Conservation (phyloP, 1,140 invertebrate species). For the Holcopasites calliopsidis region DNA sequence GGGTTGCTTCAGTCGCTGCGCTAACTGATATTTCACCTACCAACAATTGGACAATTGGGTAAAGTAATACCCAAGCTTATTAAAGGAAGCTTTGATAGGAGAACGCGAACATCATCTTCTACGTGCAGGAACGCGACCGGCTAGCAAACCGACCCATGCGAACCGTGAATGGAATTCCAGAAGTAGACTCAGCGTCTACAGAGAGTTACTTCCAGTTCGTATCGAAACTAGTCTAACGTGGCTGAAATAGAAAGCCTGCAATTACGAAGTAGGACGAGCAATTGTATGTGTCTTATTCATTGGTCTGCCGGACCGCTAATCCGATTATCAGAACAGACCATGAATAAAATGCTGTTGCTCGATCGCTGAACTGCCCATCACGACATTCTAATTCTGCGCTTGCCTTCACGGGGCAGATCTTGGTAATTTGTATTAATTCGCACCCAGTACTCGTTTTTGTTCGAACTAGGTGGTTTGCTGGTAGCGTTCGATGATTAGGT, state of each 20-base stretch:
- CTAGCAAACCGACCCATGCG: background rate
- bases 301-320: background rate
- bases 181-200: background rate
- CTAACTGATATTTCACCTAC: too few relatives aligned
- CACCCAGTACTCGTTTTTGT: background rate
- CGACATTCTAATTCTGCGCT: conserved; percentile 6
- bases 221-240: conserved; percentile 23
- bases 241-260: background rate
- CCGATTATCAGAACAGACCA: conserved; percentile 4
- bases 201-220: conserved; percentile 15
- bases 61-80: too few relatives aligned
- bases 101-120: conserved; percentile 9
- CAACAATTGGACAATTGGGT: too few relatives aligned
- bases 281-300: conserved; percentile 37
- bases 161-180: conserved; percentile 33
- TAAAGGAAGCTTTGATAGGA: background rate
- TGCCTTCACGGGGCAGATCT: background rate
- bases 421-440: conserved; percentile 35
- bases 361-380: conserved; percentile 9
- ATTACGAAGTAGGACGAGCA: conserved; percentile 41
- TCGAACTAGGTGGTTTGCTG: background rate
- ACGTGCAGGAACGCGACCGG: background rate
- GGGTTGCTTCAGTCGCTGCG: too few relatives aligned
- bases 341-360: background rate
- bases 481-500: conserved; percentile 20